Conservation (phyloP, 53 echinoderm and acorn worm species). For the Hippasteria phrygiana region DNA sequence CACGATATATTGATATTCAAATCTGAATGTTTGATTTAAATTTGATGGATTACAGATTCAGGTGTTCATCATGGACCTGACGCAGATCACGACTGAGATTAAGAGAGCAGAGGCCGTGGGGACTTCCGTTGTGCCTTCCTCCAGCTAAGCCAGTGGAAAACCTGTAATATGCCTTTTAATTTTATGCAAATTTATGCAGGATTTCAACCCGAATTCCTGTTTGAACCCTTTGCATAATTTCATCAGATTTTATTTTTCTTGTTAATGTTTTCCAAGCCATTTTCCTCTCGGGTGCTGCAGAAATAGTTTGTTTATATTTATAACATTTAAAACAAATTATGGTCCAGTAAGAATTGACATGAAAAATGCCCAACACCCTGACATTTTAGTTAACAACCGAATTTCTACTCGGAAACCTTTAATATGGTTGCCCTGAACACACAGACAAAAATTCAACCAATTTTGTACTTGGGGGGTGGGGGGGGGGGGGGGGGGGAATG, state of each 20-base stretch:
- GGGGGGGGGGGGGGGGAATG: no score
- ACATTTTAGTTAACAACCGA: no score
- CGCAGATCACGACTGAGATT: conserved; percentile 97
- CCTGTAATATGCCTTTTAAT: not conserved
- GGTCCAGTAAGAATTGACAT: no score
- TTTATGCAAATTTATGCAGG: conserved; percentile 3
- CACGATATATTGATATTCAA: no score
- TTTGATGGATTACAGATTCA: conserved; percentile 79
- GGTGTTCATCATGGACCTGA: conserved; percentile 98
- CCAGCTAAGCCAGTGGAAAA: conserved; percentile 10
- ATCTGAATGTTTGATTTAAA: not conserved
- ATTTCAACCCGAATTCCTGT: not conserved
- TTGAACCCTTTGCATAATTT: not conserved
- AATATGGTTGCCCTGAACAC: no score
- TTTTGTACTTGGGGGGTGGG: no score
- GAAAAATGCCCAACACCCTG: no score
- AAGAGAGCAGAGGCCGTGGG: conserved; percentile 89
- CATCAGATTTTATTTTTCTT: not conserved
- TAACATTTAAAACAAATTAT: no score
- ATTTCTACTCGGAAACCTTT: no score
- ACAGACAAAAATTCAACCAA: no score
- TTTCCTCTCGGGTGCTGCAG: not conserved
- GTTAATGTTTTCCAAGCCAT: not conserved
- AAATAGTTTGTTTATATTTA: not conserved
- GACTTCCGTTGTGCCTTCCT: conserved; percentile 66